Base-by-base conservation (phyloP, 2,113 vertebrate species). In the Microtus oregoni region DNA sequence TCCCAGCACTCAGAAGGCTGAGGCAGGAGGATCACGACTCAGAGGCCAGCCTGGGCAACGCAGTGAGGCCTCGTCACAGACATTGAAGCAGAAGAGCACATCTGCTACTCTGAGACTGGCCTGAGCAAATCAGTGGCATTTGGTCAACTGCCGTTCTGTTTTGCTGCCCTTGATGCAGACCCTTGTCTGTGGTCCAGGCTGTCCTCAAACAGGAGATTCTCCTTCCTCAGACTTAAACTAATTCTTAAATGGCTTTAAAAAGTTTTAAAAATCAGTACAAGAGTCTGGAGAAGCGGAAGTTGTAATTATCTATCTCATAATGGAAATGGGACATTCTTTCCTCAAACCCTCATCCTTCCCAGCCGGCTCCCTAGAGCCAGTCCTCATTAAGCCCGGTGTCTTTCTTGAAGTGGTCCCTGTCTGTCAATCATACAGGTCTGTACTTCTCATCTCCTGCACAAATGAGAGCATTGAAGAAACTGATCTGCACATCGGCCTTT, bases 301-400 rank as follows among this genome's bases (percentile, higher is more conserved):
- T 78, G 30, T 41, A 89, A 52, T 93, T 58, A 90, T 90, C 90
- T 96, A 38, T 86, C 95, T 63, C 85, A 32, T 94, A 65, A 96
- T 92, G 63, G 79, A 81, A 85, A 93, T 55, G 90, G 85, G 68
- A 65, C 67, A 68, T 94, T 94, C 79, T 94, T 79, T 75, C 47
- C 38, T 26, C 30, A 58, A 41, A 30, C 50, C 63, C 22, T 41
- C 12, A 44, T 41, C 24, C 15, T 20, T n/a, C 50, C 67, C 7
- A 55, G 65, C 8, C 8, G 67, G 65, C 55, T 89, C 73, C 26
- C n/a, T 28, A 85, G 55, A 44, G 38, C 38, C 26, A 83, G 58
- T 30, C 24, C 12, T 26, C 13, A 7, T 85, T 63, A 41, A 65
- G 35, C 32, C 89, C 50, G 50, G 20, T 70, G 50, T 89, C 65